These are phyloP conservation scores for Xanthorhoe spadicearia DNA, from an alignment of 2,888 invertebrate genomes.

Conservation along the genomic window DNA sequence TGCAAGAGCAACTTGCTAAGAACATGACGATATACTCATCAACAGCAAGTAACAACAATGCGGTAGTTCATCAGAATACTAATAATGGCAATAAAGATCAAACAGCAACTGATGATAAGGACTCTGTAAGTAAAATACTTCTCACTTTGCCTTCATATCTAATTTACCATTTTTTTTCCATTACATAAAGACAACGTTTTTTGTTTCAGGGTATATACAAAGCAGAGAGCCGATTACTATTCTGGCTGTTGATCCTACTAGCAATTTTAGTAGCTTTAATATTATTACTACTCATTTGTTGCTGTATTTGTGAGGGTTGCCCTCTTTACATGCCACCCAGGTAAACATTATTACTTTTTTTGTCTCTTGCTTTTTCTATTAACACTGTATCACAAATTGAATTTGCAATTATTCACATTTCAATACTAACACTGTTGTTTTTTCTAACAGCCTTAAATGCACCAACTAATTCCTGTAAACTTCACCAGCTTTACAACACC, in stretches of 20 bases:
- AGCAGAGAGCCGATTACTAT: slow-evolving; percentile 89
- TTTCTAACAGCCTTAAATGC: slow-evolving; percentile 74
- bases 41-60: slow-evolving; percentile 44
- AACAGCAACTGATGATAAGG: slow-evolving; percentile 59
- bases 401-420: slow-evolving; percentile 29
- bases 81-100: slow-evolving; percentile 53
- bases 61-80: slow-evolving; percentile 46
- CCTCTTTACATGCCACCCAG: slow-evolving; percentile 92
- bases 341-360: slow-evolving; percentile 64
- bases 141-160: background rate
- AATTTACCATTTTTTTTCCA: too few relatives aligned
- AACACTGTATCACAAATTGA: slow-evolving; percentile 17
- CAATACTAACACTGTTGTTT: slow-evolving; percentile 57
- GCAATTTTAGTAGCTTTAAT: slow-evolving; percentile 90
- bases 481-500: slow-evolving; percentile 63
- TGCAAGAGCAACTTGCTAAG: slow-evolving; percentile 86
- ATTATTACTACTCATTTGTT: slow-evolving; percentile 89
- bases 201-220: slow-evolving; percentile 88
- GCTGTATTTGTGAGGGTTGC: slow-evolving; percentile 93
- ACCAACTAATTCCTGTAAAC: slow-evolving; percentile 70
- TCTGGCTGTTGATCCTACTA: slow-evolving; percentile 91
- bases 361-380: slow-evolving; percentile 26
- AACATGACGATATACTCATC: slow-evolving; percentile 77
- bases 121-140: slow-evolving; percentile 63
- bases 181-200: slow-evolving; percentile 10